phyloP scores from a whole-genome alignment of 2,797 vertebrate species.

The Podarcis siculus region DNA sequence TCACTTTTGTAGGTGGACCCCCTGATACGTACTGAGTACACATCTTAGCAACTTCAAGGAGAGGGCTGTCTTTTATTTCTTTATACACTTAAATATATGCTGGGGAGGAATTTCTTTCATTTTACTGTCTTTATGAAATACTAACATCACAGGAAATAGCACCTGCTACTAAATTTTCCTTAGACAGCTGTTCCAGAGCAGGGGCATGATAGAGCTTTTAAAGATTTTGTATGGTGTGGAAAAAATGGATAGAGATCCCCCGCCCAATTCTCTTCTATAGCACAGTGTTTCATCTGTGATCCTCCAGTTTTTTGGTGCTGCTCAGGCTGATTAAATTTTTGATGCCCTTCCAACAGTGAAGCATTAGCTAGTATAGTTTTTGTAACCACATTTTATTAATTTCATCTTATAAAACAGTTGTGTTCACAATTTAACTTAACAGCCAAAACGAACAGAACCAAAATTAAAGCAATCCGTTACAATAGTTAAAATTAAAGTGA shows the following conservation, averaged over 20 bases:
- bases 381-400: too few relatives aligned
- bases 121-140: not conserved
- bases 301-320: too few relatives aligned
- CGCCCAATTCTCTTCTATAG: too few relatives aligned
- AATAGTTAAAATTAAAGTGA: too few relatives aligned
- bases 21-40: accelerated
- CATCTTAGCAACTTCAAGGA: not conserved
- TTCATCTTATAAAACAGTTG: too few relatives aligned
- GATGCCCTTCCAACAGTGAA: too few relatives aligned
- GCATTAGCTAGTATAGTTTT: too few relatives aligned
- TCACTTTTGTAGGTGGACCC: not conserved
- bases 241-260: not conserved
- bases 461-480: too few relatives aligned
- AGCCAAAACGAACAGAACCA: too few relatives aligned
- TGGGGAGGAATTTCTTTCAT: not conserved
- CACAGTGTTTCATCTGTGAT: too few relatives aligned
- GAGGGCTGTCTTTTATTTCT: not conserved
- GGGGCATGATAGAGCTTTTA: not conserved
- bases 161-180: not conserved
- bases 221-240: not conserved
- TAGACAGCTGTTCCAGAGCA: not conserved
- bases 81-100: accelerated
- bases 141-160: not conserved
- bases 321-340: too few relatives aligned
- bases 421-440: too few relatives aligned